Percentiles rank a stretch among this genome's conserved stretches.
phyloP scores from a whole-genome alignment of 2,888 invertebrate genomes.

The Diadegma fenestrale region DNA sequence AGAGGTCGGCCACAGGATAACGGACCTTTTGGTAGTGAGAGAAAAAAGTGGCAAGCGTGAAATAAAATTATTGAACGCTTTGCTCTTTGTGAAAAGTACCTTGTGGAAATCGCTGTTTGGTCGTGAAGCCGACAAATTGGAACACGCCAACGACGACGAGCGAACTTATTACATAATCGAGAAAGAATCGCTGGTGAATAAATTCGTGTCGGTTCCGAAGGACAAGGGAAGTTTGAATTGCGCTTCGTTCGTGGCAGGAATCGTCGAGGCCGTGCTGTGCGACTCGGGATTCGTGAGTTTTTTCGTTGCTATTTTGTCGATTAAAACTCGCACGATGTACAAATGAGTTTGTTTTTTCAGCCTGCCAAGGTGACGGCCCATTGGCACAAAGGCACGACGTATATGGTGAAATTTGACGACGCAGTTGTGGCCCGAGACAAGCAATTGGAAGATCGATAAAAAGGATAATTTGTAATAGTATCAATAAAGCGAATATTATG shows the following conservation, averaged over 20 bases:
- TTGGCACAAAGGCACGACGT: constrained; percentile 99
- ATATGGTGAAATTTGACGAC: constrained; percentile 99
- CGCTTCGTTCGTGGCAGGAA: constrained; percentile 99
- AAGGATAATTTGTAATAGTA: constrained; percentile 36
- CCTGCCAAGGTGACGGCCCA: constrained; percentile 99
- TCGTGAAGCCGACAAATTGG: constrained; percentile 98
- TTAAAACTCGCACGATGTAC: background rate
- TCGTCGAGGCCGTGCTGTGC: constrained; percentile 97
- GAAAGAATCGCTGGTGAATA: constrained; percentile 98
- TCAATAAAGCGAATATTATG: constrained; percentile 36
- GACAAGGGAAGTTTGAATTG: constrained; percentile 99
- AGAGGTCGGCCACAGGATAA: constrained; percentile 96
- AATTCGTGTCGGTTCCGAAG: constrained; percentile 98
- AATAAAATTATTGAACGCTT: constrained; percentile 96
- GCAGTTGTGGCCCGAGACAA: constrained; percentile 96
- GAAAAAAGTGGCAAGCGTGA: constrained; percentile 98
- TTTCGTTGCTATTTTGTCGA: background rate
- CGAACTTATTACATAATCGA: constrained; percentile 99
- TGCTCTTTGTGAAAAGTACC: constrained; percentile 97
- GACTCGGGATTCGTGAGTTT: constrained; percentile 97
- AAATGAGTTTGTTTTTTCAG: constrained; percentile 85
- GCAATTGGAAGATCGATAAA: constrained; percentile 94
- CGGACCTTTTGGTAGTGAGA: constrained; percentile 97
- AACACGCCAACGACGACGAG: constrained; percentile 99
- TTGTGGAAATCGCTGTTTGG: constrained; percentile 99